Conservation (phyloP, 35 echinoderm and acorn worm species). For the Apostichopus parvimensis region DNA sequence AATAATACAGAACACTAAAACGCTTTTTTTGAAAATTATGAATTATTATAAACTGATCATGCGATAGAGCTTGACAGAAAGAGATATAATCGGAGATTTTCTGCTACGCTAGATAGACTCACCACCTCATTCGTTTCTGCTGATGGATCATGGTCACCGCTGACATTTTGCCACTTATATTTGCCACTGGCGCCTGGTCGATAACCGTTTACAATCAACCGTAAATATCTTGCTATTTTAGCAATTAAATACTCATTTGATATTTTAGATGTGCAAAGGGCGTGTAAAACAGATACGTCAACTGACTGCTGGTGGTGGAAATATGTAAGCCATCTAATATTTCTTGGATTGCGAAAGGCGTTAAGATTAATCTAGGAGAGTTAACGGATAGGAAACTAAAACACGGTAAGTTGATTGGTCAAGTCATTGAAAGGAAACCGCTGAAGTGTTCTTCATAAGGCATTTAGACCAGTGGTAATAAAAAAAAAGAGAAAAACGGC, state of each 20-base stretch:
- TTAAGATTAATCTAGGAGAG: neutral
- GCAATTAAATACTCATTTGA: neutral
- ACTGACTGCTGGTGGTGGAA: neutral
- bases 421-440: no score
- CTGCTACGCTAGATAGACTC: no score
- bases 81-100: no score
- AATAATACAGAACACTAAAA: no score
- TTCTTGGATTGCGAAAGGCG: neutral
- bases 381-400: neutral
- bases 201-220: neutral
- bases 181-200: neutral
- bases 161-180: no score
- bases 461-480: neutral
- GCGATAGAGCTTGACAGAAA: no score
- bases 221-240: constrained; percentile 4
- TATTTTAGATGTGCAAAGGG: neutral
- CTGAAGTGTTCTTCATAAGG: no score
- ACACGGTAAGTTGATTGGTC: neutral
- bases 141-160: no score
- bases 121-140: no score
- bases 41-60: no score
- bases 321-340: neutral
- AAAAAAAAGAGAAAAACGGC: neutral
- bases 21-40: no score
- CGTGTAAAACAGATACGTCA: neutral